phyloP scores from a whole-genome alignment of 2,888 invertebrate species.

The Xiphydria camelus region DNA sequence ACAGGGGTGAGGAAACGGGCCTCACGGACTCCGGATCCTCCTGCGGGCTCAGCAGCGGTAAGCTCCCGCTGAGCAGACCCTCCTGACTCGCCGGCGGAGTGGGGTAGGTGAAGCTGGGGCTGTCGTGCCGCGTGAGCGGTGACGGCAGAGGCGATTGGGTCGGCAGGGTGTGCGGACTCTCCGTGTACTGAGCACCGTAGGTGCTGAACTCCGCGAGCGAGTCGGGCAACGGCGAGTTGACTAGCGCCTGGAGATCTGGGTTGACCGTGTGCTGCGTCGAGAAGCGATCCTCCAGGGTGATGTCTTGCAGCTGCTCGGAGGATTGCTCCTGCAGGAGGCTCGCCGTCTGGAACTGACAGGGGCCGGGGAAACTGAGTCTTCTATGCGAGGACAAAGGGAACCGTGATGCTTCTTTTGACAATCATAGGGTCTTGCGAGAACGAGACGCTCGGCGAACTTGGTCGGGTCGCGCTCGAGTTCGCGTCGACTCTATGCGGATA shows the following conservation, averaged over 20 bases:
- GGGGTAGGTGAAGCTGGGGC: slow-evolving; percentile 81
- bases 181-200: slow-evolving; percentile 63
- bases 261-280: slow-evolving; percentile 64
- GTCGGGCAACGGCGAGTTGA: slow-evolving; percentile 79
- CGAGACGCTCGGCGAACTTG: no score
- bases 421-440: no score
- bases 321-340: slow-evolving; percentile 54
- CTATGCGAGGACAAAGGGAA: no score
- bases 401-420: no score
- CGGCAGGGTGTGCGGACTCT: slow-evolving; percentile 58
- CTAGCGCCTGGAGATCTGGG: slow-evolving; percentile 74
- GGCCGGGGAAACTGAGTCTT: no score
- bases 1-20: slow-evolving; percentile 78
- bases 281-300: slow-evolving; percentile 58
- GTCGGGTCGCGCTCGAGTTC: no score
- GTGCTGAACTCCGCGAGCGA: slow-evolving; percentile 82
- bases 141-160: slow-evolving; percentile 68
- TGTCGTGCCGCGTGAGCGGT: slow-evolving; percentile 66
- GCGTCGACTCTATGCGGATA: slow-evolving; percentile 38
- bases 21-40: slow-evolving; percentile 67
- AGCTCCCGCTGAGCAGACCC: slow-evolving; percentile 69
- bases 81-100: slow-evolving; percentile 89
- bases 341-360: slow-evolving; percentile 55
- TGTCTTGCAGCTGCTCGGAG: slow-evolving; percentile 56
- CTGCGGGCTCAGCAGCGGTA: slow-evolving; percentile 54